Conservation (phyloP, 2,888 invertebrate genomes). For the Crioceris asparagi region DNA sequence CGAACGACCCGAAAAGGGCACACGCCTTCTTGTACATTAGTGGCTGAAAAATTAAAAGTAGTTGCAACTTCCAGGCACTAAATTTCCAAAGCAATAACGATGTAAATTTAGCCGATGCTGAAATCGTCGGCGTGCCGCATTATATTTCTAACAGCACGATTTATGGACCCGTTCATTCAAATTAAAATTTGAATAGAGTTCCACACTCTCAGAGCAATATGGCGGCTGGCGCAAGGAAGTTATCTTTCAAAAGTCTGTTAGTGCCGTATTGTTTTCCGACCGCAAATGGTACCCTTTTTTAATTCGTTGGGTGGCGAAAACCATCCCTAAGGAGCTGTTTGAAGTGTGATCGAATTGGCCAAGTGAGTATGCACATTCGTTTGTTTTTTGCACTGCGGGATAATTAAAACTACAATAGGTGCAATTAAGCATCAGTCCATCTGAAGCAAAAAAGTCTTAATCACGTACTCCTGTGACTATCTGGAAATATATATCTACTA, state of each 20-base stretch:
- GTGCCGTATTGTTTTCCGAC: slow-evolving; percentile 26
- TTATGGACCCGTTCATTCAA: slow-evolving; percentile 35
- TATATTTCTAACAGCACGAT: slow-evolving; percentile 35
- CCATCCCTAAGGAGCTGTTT: too few relatives aligned
- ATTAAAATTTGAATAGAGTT: slow-evolving; percentile 37
- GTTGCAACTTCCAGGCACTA: slow-evolving; percentile 27
- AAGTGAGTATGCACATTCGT: too few relatives aligned
- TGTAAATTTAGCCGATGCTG: slow-evolving; percentile 37
- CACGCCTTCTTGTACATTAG: slow-evolving; percentile 7
- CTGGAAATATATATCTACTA: too few relatives aligned
- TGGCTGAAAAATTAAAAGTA: slow-evolving; percentile 17
- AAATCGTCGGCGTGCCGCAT: slow-evolving; percentile 35
- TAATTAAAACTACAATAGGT: too few relatives aligned
- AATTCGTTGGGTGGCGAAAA: too few relatives aligned
- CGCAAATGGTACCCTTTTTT: too few relatives aligned
- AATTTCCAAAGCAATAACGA: slow-evolving; percentile 38
- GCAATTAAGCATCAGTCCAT: too few relatives aligned
- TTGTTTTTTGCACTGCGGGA: too few relatives aligned
- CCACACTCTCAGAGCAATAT: slow-evolving; percentile 28
- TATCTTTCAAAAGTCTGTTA: slow-evolving; percentile 30
- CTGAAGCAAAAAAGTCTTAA: too few relatives aligned
- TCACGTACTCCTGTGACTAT: too few relatives aligned
- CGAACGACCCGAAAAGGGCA: not conserved
- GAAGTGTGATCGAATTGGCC: too few relatives aligned
- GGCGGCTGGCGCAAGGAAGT: slow-evolving; percentile 27